Evolutionary conservation across 2,888 invertebrate species (phyloP).

Genomic region (Phyllotreta cruciferae): DNA sequence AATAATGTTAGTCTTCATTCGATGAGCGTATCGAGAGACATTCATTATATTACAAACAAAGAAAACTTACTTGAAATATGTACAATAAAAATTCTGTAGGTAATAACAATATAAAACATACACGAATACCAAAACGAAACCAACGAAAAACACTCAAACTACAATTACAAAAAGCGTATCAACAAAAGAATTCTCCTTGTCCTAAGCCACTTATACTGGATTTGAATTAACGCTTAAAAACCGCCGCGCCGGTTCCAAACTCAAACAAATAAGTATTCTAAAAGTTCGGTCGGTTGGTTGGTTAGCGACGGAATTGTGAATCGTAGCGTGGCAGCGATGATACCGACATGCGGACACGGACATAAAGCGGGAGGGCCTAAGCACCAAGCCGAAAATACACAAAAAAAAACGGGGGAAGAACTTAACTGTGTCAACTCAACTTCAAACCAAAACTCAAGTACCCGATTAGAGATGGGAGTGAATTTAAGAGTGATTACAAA

Average conservation of each 20-base stretch:
- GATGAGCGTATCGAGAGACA: no score
- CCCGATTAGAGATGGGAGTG: no score
- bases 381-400: slow-evolving; percentile 17
- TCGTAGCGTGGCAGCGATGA: slow-evolving; percentile 16
- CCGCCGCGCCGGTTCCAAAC: slow-evolving; percentile 10
- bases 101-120: neutral
- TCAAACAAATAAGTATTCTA: slow-evolving; percentile 2
- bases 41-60: no score
- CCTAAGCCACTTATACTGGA: neutral
- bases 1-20: no score
- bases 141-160: neutral
- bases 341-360: neutral
- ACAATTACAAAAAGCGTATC: neutral
- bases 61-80: no score
- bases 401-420: slow-evolving; percentile 25
- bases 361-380: slow-evolving; percentile 16
- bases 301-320: slow-evolving; percentile 15
- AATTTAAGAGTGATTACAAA: no score
- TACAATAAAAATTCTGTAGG: no score
- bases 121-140: neutral
- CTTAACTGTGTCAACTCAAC: slow-evolving; percentile 19
- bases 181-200: neutral
- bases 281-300: slow-evolving; percentile 7
- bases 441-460: no score
- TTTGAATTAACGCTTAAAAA: slow-evolving; percentile 9